Base-by-base conservation (phyloP, 2,888 invertebrate species). In the Meteorus cinctellus region DNA sequence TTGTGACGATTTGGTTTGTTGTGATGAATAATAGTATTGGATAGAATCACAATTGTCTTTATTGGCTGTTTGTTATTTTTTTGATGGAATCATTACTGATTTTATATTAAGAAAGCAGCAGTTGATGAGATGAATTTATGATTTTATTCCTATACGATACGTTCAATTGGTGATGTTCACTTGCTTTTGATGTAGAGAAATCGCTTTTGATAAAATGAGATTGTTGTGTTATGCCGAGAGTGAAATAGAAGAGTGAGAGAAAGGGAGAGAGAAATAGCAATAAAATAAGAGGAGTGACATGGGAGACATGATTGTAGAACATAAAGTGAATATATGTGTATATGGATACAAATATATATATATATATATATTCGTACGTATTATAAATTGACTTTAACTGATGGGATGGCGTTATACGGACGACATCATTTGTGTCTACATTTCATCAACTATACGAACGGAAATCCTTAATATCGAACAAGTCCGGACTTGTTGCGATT, bases 321-420 rank as follows among this genome's bases (percentile, higher is more conserved):
- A 19, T 69, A 48, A 72, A 41, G 34, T 60, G 66, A 55, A 65
- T 69, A 31, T 75, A 55, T 63, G 66, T 71, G n/a, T 74, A 66
- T 60, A 48, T 48, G 51, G 68, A 65, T 60, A 71, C 73, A 68
- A 41, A 41, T 41, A 45, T 74, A 69, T 60, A 48, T 41, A 45
- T 74, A 69, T 60, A 48, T 75, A 65, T 77, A 75, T 77, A 79
- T 78, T 78, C 68, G 74, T 77, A 69, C 27, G 74, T 78, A 34
- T 74, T 34, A 48, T 76, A 66, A 81, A 81, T 79, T 81, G 81
- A 72, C 78, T 76, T 75, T 77, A 78, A 81, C 78, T 78, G 75
- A 78, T 78, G 76, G 79, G 78, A 76, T 78, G 75, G 71, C 72
- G 77, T 80, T 75, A 72, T 75, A 62, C 73, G 75, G 76, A 78